Evolutionary conservation across 64 coral and sea anemone genomes (phyloP), one percentile per base, ranked within the genome.

Genomic region (Cladopsammia gracilis): DNA sequence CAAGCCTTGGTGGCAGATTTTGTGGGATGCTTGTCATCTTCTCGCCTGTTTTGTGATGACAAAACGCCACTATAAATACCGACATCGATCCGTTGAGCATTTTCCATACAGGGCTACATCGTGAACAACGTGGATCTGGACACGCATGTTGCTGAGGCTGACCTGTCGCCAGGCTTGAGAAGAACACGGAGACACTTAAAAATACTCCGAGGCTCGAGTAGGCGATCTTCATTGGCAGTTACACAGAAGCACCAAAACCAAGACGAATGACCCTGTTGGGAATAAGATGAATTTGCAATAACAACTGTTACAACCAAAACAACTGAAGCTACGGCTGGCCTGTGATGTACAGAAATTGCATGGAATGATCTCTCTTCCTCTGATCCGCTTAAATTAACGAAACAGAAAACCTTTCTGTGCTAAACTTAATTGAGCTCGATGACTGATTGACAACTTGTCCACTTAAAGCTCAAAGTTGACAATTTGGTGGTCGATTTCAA

Each of bases 381-480:
- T 73, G 15, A 73, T 73, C 71, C 71, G 71, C 34, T 73, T 46
- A 73, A 18, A 42, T 10, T 48, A 18, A 45, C 14, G 71, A 78
- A 78, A 56, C 49, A 62, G 14, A 64, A 82, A 82, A 44, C 25
- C 78, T 64, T 16, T 82, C 12, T 43, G 16, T 45, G 11, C 54
- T 12, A 16, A 20, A 44, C 42, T 82, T 82, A 82, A 82, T 82
- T 82, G 78, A 82, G 18, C 42, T 12, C 78, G 57, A 82, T 82
- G 78, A 82, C 14, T 82, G 78, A 82, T 82, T 82, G 78, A 64
- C 78, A 47, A 34, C 16, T 12, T 15, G 25, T 82, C 58, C 34
- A 82, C 34, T 20, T 19, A 26, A 82, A 20, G 64, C 24, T 64
- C 58, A 62, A 64, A 82, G 26, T 62, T 82, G 78, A 82, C 78